phyloP scores from a whole-genome alignment of 1,140 invertebrate genomes.

The Sipha flava region DNA sequence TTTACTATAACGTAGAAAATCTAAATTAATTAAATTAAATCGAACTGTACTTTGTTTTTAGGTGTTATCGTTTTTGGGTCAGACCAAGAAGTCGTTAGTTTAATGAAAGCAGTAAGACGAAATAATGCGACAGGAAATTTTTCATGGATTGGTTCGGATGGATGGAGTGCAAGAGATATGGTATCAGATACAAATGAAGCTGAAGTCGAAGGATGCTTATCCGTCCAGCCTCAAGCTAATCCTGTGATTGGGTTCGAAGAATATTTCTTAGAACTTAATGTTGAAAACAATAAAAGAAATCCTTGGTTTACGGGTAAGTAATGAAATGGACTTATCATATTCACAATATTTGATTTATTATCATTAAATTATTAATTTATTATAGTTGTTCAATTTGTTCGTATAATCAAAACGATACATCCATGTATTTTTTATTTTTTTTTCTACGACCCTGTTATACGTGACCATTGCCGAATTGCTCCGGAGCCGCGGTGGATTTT shows the following conservation, averaged over 20 bases:
- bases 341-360: background rate
- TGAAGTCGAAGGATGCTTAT: slow-evolving; percentile 83
- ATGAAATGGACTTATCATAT: background rate
- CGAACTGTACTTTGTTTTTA: slow-evolving; percentile 46
- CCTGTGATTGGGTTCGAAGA: slow-evolving; percentile 77
- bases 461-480: too few relatives aligned
- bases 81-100: slow-evolving; percentile 88
- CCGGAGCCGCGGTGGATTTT: too few relatives aligned
- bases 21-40: too few relatives aligned
- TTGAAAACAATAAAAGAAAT: slow-evolving; percentile 78
- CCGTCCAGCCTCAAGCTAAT: slow-evolving; percentile 82
- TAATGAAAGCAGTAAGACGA: slow-evolving; percentile 82
- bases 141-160: slow-evolving; percentile 92
- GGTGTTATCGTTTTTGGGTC: slow-evolving; percentile 93
- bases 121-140: slow-evolving; percentile 81
- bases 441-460: too few relatives aligned
- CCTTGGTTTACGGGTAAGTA: slow-evolving; percentile 86
- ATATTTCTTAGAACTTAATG: slow-evolving; percentile 70
- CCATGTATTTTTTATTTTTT: too few relatives aligned
- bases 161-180: slow-evolving; percentile 77
- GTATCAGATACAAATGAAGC: slow-evolving; percentile 82
- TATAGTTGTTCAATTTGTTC: background rate
- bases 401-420: too few relatives aligned
- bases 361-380: background rate
- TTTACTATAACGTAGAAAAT: too few relatives aligned